phyloP scores from a whole-genome alignment of 2,113 vertebrate genomes.

The Axis porcinus region DNA sequence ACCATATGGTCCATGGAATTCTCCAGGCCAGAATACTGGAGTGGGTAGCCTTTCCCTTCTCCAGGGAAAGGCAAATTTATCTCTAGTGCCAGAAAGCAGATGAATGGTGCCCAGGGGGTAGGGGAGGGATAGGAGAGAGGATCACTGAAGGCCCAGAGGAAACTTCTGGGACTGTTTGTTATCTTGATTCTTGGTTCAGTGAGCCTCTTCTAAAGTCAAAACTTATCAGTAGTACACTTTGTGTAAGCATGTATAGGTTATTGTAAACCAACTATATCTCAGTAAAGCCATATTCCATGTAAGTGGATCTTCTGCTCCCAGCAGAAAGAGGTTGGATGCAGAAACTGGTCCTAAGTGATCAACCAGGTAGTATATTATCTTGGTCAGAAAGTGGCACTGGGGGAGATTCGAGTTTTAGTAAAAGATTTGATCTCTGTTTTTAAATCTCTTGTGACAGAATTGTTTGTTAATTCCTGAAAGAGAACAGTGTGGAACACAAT shows the following conservation, averaged over 20 bases:
- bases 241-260: neutral
- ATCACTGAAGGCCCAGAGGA: neutral
- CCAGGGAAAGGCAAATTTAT: neutral
- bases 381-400: neutral
- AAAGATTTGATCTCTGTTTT: constrained; percentile 2
- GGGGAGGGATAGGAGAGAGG: neutral
- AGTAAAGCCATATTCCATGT: neutral
- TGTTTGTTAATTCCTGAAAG: constrained; percentile 31
- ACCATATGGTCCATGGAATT: neutral
- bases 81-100: neutral
- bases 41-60: neutral
- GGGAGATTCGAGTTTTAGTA: neutral
- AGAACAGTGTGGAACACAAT: neutral
- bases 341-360: neutral
- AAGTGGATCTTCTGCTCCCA: neutral
- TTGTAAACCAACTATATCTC: neutral
- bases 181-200: neutral
- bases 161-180: neutral
- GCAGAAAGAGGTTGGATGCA: neutral
- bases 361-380: neutral
- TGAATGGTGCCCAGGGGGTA: neutral
- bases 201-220: neutral
- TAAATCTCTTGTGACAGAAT: neutral
- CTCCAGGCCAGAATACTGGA: neutral
- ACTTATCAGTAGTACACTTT: neutral